Evolutionary conservation across 1,140 invertebrate species (phyloP).

Genomic region (Tribolium castaneum): DNA sequence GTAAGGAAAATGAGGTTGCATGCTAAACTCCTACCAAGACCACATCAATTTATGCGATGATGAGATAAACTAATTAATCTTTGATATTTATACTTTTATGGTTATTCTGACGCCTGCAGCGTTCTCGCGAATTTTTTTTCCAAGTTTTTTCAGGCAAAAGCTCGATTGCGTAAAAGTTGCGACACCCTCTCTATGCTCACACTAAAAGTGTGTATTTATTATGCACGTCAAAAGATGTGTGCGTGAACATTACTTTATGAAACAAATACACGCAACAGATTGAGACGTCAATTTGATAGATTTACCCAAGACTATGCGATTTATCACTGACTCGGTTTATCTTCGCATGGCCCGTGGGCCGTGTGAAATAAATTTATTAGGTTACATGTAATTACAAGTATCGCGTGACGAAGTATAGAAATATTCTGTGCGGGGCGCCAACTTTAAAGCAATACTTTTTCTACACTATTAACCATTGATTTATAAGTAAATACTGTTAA

Average conservation of each 20-base stretch:
- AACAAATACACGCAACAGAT: slow-evolving; percentile 47
- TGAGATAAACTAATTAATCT: not conserved
- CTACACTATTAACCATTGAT: slow-evolving; percentile 13
- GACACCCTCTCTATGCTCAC: not conserved
- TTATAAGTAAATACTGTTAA: slow-evolving; percentile 35
- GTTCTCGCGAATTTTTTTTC: not conserved
- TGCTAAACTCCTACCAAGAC: slow-evolving; percentile 25
- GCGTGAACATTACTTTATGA: slow-evolving; percentile 38
- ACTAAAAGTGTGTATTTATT: not conserved
- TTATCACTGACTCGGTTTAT: slow-evolving; percentile 47
- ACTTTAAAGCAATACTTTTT: slow-evolving; percentile 24
- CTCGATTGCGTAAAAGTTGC: not conserved
- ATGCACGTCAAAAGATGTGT: slow-evolving; percentile 2
- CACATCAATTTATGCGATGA: not conserved
- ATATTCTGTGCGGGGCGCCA: slow-evolving; percentile 40
- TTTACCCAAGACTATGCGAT: slow-evolving; percentile 48
- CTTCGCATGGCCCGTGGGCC: slow-evolving; percentile 47
- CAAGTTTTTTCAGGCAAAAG: not conserved
- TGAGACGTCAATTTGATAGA: slow-evolving; percentile 56
- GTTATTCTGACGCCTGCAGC: too few relatives aligned
- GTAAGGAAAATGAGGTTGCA: slow-evolving; percentile 42
- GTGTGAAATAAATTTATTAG: slow-evolving; percentile 55
- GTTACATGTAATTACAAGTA: slow-evolving; percentile 51
- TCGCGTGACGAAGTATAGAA: slow-evolving; percentile 49
- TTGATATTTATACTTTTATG: not conserved